These are phyloP conservation scores for Lutjanus argentimaculatus DNA, from an alignment of 2,797 vertebrate genomes.

Conservation along the genomic window DNA sequence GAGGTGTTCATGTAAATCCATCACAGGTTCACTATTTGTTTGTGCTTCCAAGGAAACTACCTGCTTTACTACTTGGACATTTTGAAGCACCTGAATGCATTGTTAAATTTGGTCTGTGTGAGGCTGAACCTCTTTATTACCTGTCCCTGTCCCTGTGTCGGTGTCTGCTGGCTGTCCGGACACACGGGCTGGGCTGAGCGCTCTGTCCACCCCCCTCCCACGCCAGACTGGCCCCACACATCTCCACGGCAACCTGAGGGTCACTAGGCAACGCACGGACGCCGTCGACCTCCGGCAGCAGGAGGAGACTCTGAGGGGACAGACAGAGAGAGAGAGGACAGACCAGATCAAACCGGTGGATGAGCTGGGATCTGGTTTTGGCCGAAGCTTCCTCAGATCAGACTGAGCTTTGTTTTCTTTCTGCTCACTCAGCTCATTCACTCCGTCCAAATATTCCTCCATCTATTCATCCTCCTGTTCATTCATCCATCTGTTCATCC, in stretches of 20 bases:
- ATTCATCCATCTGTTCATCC: background rate
- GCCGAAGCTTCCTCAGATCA: slow-evolving; percentile 6
- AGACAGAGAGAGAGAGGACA: background rate
- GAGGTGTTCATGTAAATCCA: too few relatives aligned
- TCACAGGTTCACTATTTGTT: too few relatives aligned
- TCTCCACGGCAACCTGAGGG: slow-evolving; percentile 90
- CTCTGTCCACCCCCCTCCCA: slow-evolving; percentile 93
- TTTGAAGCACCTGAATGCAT: too few relatives aligned
- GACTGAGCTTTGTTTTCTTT: slow-evolving; percentile 1
- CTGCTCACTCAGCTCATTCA: background rate
- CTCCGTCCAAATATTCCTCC: background rate
- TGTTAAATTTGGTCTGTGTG: background rate
- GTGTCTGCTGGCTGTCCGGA: slow-evolving; percentile 85
- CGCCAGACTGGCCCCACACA: slow-evolving; percentile 91
- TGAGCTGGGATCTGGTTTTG: background rate
- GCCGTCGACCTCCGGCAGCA: slow-evolving; percentile 94
- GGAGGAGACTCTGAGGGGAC: slow-evolving; percentile 92
- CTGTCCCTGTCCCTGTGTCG: slow-evolving; percentile 60
- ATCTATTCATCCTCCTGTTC: background rate
- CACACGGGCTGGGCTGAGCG: slow-evolving; percentile 91
- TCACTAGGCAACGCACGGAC: slow-evolving; percentile 88
- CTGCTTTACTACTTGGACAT: too few relatives aligned
- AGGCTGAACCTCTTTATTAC: slow-evolving; percentile 2
- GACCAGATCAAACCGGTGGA: slow-evolving; percentile 68
- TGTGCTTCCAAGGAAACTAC: too few relatives aligned